Conservation (phyloP, 2,888 invertebrate genomes). For the Aphelenchoides bicaudatus region DNA sequence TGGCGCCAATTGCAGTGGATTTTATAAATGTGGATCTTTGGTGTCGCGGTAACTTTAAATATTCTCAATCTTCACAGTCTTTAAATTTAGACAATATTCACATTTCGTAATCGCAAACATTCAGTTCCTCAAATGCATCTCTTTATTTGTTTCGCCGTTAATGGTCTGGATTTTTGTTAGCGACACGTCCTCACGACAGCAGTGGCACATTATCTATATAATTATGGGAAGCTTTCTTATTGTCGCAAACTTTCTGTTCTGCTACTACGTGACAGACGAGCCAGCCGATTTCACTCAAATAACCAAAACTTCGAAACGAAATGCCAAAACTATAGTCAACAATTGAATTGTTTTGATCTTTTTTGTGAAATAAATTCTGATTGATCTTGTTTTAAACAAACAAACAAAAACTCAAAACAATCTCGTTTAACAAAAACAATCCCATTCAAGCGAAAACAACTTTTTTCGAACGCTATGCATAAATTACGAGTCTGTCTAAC, state of each 20-base stretch:
- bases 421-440: too few relatives aligned
- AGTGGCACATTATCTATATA: slow-evolving; percentile 51
- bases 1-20: slow-evolving; percentile 53
- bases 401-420: too few relatives aligned
- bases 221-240: slow-evolving; percentile 30
- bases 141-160: slow-evolving; percentile 53
- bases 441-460: too few relatives aligned
- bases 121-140: slow-evolving; percentile 55
- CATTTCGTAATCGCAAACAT: slow-evolving; percentile 56
- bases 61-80: neutral
- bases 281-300: slow-evolving; percentile 49
- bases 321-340: too few relatives aligned
- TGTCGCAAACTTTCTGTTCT: slow-evolving; percentile 49
- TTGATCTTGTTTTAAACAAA: too few relatives aligned
- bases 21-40: slow-evolving; percentile 54
- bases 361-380: too few relatives aligned
- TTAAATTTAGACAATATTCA: slow-evolving; percentile 45
- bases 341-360: too few relatives aligned
- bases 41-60: slow-evolving; percentile 35
- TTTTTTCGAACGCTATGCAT: too few relatives aligned
- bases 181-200: slow-evolving; percentile 37
- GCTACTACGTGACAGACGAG: slow-evolving; percentile 47
- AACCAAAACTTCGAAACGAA: slow-evolving; percentile 4
- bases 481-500: too few relatives aligned
- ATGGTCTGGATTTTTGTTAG: slow-evolving; percentile 43